Evolutionary conservation across 2,113 vertebrate genomes (phyloP), one percentile per base, ranked within the genome.

Genomic region (Austrofundulus limnaeus): DNA sequence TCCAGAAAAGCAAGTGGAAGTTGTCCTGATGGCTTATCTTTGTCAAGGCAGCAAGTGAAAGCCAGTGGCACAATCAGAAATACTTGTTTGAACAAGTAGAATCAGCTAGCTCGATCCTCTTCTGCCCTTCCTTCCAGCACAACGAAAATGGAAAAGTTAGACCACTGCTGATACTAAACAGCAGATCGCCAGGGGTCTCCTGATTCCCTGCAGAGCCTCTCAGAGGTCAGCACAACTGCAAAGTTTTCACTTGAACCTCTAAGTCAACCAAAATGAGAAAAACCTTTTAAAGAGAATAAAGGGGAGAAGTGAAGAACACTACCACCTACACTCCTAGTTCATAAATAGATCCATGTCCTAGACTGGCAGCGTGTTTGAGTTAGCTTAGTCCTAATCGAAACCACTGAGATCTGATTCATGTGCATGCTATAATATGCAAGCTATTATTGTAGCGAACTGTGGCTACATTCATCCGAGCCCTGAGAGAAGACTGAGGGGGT

Each of bases 271-370:
- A 88, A 89, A 90, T 83, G 83, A 88, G 82, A 80, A 78, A 88
- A 75, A 66, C 76, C 73, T 86, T 88, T 84, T 65, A 87, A 87
- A 73, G 72, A 70, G 75, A 72, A 46, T 66, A 55, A 87, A 84
- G 80, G 43, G 81, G 74, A 80, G 78, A 84, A 87, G 78, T 76
- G 82, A 84, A 72, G 60, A 86, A 80, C 77, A 79, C 72, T 58
- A 79, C 87, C 89, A 87, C 91, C 91, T 86, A 90, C 90, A 91
- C 89, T 85, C 81, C 66, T 72, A 70, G 78, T 86, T 88, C 84
- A 83, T 78, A 83, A 87, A 89, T 87, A 88, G 82, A 86, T 82
- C 76, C 85, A 65, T 74, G 50, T 86, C 74, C 84, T 80, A 67
- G 82, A 85, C 78, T 20, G 74, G 75, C 77, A 41, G 38, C 49